A percentile compares a stretch with the other conserved stretches of the same genome.
phyloP scores from a whole-genome alignment of 2,888 invertebrate species.

The Oasisia sp. region DNA sequence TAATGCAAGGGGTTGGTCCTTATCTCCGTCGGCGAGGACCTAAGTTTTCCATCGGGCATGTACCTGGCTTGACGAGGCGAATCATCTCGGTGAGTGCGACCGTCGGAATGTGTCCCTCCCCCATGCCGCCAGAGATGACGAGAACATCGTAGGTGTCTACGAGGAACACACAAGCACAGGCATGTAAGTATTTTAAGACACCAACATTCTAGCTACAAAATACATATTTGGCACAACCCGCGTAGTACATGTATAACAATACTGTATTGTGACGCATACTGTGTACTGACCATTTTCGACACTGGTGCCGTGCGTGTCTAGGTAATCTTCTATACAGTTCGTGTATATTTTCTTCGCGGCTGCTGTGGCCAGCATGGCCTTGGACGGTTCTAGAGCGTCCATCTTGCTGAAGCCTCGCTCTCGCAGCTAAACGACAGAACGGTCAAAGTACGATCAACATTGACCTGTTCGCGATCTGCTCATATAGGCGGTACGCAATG shows the following conservation, averaged over 20 bases:
- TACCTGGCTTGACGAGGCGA: conserved; percentile 22
- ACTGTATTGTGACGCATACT: neutral
- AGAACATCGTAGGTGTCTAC: conserved; percentile 19
- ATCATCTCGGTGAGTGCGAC: neutral
- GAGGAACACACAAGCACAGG: neutral
- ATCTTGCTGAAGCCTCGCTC: conserved; percentile 43
- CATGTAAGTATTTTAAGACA: too few species aligned
- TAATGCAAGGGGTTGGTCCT: too few species aligned
- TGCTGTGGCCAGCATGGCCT: conserved; percentile 52
- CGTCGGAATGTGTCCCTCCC: conserved; percentile 22
- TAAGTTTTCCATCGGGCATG: too few species aligned
- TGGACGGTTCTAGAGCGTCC: conserved; percentile 57
- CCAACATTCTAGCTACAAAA: too few species aligned
- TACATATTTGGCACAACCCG: too few species aligned
- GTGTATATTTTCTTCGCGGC: conserved; percentile 21
- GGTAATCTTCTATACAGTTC: neutral
- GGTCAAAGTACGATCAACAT: neutral
- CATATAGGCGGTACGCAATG: too few species aligned
- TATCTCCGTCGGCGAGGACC: too few species aligned
- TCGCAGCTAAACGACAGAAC: conserved; percentile 30
- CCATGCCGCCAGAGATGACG: conserved; percentile 24
- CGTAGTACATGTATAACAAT: too few species aligned
- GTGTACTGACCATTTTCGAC: neutral
- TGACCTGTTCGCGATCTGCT: too few species aligned
- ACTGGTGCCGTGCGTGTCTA: neutral